phyloP scores from a whole-genome alignment of 23 tunicate genomes.

The Phallusia fumigata region DNA sequence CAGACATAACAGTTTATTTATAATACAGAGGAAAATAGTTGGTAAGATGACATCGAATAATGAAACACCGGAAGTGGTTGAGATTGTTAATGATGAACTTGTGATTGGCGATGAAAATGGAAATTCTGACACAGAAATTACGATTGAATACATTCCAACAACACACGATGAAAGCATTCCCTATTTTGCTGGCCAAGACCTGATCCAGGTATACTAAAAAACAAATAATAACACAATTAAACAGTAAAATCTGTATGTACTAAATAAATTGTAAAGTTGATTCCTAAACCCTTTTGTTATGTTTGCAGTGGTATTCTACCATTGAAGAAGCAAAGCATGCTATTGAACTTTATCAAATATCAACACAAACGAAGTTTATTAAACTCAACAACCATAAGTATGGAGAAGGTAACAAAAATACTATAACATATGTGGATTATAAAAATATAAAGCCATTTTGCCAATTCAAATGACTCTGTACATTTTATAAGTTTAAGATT shows the following conservation, averaged over 20 bases:
- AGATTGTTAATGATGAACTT: background rate
- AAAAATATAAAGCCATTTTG: too few species aligned
- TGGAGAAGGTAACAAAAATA: slow-evolving; percentile 12
- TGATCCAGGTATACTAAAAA: background rate
- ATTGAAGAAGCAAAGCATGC: slow-evolving; percentile 4
- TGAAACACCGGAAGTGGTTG: background rate
- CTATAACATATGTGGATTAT: too few species aligned
- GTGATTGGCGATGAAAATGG: background rate
- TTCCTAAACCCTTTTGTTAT: too few species aligned
- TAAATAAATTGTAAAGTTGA: too few species aligned
- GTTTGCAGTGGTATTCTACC: background rate
- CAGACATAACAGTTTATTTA: too few species aligned
- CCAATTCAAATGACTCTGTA: too few species aligned
- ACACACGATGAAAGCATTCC: background rate
- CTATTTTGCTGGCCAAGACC: slow-evolving; percentile 2
- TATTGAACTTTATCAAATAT: background rate
- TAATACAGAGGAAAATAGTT: too few species aligned
- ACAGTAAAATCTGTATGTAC: too few species aligned
- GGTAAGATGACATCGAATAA: background rate
- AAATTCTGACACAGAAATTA: background rate
- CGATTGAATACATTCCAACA: slow-evolving; percentile 4
- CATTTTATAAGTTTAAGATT: too few species aligned
- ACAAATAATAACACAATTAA: too few species aligned
- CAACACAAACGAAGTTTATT: background rate
- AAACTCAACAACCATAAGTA: slow-evolving; percentile 4